Evolutionary conservation across 2,797 vertebrate genomes (phyloP).

Genomic region (Argya squamiceps): DNA sequence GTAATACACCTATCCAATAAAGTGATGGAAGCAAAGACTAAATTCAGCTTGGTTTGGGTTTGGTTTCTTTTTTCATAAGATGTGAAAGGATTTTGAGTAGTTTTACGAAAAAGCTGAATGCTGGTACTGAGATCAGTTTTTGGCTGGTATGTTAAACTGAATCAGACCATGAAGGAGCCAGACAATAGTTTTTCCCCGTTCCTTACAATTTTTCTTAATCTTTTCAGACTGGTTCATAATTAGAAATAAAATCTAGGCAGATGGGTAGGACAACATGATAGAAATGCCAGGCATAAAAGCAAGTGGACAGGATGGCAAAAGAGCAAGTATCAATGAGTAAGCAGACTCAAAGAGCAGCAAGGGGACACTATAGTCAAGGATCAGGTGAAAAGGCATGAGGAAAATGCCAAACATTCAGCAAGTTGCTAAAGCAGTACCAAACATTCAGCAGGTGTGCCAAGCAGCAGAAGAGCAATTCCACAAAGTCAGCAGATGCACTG

Average conservation of each 20-base stretch:
- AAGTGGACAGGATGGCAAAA: constrained; percentile 41
- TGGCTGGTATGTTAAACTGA: constrained; percentile 32
- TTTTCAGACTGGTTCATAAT: constrained; percentile 49
- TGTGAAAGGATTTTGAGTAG: neutral
- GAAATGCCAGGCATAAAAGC: constrained; percentile 50
- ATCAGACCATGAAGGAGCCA: constrained; percentile 16
- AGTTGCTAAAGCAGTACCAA: constrained; percentile 52
- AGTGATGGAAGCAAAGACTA: constrained; percentile 43
- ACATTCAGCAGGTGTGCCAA: constrained; percentile 62
- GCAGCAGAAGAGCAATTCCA: constrained; percentile 61
- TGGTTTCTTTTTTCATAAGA: neutral
- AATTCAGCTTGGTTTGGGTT: neutral
- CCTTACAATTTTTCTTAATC: constrained; percentile 47
- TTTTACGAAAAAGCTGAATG: constrained; percentile 53
- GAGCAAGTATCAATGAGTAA: constrained; percentile 52
- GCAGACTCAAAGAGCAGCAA: constrained; percentile 60
- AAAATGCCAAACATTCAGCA: constrained; percentile 68
- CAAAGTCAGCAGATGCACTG: constrained; percentile 61
- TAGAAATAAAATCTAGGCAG: constrained; percentile 64
- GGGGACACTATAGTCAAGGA: constrained; percentile 38
- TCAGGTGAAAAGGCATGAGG: constrained; percentile 56
- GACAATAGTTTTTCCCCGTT: constrained; percentile 44
- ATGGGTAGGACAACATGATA: constrained; percentile 25
- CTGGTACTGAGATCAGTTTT: constrained; percentile 40
- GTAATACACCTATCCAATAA: neutral